Base-by-base conservation (phyloP, 1,140 invertebrate species). In the Polypedilum vanderplanki region DNA sequence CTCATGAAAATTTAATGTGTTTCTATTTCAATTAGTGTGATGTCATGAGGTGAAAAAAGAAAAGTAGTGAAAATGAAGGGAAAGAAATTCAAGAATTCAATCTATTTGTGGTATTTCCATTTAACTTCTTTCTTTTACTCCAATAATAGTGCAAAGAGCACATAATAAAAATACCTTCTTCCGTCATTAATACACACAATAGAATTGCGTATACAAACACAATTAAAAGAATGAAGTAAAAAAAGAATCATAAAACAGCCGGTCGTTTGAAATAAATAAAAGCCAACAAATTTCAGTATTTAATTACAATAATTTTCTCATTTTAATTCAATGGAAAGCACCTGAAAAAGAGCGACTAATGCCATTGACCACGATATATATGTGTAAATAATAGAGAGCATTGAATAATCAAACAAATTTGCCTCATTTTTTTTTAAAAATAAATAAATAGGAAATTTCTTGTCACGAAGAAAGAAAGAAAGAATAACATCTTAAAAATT, bases 301-400 rank as follows among this genome's bases (percentile, higher is more conserved):
- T 70, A 70, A 70, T 70, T 70, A 70, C 65, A 70, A 70, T 70
- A 70, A 70, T 70, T 70, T 70, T 70, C 17, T 18, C 65, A 70
- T 70, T 70, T 70, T 70, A 70, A 70, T 70, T 70, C 65, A 70
- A 70, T 70, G 65, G 20, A 70, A 70, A 70, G 65, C 20, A 22
- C 17, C 65, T 20, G 20, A 70, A 70, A 70, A 70, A 70, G 17
- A 70, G 20, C 17, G 46, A 57, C n/a, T 57, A 57, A n/a, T 57
- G 46, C 46, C 46, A 57, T n/a, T 57, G 46, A 57, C 46, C 46
- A 57, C 12, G n/a, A 57, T 57, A 57, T 57, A 15, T 1, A 46
- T 8, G 41, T n/a, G n/a, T n/a, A n/a, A n/a, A n/a, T 33, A 33
- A 33, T 33, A 5, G 24, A 33, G 24, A 33, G 5, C 24, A n/a